Conservation (phyloP, 2,888 invertebrate genomes). For the Camptogramma bilineatum region DNA sequence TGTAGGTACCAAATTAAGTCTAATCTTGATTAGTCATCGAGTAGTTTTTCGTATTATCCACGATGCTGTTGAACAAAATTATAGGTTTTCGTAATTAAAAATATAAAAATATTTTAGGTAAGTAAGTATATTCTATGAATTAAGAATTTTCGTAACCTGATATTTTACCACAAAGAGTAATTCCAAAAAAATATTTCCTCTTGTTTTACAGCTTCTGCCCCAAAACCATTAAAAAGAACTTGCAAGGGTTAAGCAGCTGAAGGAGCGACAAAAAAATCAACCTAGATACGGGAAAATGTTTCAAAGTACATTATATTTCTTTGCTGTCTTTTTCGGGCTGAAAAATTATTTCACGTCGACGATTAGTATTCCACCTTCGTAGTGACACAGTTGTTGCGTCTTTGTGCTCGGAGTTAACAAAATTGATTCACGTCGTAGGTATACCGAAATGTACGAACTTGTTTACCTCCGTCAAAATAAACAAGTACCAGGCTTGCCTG, state of each 20-base stretch:
- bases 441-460: conserved; percentile 43
- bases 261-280: conserved; percentile 48
- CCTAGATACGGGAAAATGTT: conserved; percentile 51
- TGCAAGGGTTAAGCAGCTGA: conserved; percentile 52
- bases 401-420: conserved; percentile 40
- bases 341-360: conserved; percentile 42
- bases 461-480: conserved; percentile 47
- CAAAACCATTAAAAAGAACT: conserved; percentile 56
- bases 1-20: neutral
- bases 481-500: conserved; percentile 37
- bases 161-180: conserved; percentile 36
- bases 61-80: neutral
- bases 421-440: conserved; percentile 41
- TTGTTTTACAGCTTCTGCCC: conserved; percentile 46
- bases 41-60: neutral
- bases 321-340: conserved; percentile 47
- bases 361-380: conserved; percentile 46
- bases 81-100: neutral
- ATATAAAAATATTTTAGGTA: neutral
- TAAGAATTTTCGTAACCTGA: neutral
- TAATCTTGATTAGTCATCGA: neutral
- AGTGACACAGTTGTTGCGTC: conserved; percentile 41
- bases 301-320: conserved; percentile 47
- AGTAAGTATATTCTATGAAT: neutral
- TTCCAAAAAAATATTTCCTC: conserved; percentile 43